phyloP scores from a whole-genome alignment of 2,797 vertebrate species.

The Mus caroli region DNA sequence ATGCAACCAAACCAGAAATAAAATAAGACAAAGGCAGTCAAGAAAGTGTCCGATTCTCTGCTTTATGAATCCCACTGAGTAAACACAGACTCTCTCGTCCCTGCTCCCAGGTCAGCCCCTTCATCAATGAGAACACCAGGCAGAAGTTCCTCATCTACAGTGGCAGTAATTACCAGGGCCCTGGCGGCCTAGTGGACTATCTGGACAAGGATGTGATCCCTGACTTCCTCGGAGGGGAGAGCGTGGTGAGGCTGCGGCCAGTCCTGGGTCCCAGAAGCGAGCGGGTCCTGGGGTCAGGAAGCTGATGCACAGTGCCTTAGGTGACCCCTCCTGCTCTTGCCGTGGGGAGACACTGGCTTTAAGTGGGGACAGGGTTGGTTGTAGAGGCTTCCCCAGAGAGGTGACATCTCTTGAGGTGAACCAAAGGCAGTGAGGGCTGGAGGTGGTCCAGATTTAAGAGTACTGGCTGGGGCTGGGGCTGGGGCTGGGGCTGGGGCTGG shows the following conservation, averaged over 20 bases:
- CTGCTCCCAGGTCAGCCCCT: conserved; percentile 90
- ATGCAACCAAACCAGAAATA: background rate
- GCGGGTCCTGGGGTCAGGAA: background rate
- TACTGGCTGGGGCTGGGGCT: no score
- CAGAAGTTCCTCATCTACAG: conserved; percentile 93
- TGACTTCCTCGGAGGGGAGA: conserved; percentile 92
- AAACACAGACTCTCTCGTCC: background rate
- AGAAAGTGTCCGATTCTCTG: background rate
- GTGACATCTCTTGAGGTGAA: background rate
- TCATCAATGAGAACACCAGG: conserved; percentile 92
- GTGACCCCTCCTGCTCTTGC: rapidly evolving
- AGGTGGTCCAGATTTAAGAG: background rate
- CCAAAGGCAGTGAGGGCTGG: background rate
- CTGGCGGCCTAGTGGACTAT: conserved; percentile 91
- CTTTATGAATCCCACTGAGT: background rate
- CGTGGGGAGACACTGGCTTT: background rate
- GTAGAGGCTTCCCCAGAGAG: background rate
- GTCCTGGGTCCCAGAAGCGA: rapidly evolving
- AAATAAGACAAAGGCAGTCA: background rate
- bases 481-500: no score
- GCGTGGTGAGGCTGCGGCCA: conserved; percentile 86
- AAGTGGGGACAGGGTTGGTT: background rate
- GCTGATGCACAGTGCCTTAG: no score
- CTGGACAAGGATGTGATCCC: conserved; percentile 91
- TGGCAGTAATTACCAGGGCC: conserved; percentile 91